Base-by-base conservation (phyloP, 2,797 vertebrate genomes). In the Thunnus albacares region DNA sequence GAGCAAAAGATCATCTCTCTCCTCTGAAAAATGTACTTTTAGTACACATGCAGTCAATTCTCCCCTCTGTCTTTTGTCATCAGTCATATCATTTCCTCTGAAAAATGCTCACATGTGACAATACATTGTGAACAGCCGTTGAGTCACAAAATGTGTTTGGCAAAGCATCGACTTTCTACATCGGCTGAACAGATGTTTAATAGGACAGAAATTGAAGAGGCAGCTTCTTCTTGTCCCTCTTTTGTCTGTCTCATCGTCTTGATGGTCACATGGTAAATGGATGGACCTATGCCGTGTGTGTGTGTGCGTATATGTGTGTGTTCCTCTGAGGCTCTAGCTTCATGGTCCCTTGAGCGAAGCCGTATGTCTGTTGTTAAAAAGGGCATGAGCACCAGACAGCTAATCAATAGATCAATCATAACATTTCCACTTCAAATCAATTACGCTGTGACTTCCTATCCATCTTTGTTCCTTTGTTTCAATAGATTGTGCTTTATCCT, bases 361-460 rank as follows among this genome's bases (percentile, higher is more conserved):
- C 69, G 80, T 89, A 85, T 91, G 90, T 93, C 92, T 87, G 85
- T 82, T 90, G 82, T 93, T 95, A 90, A 93, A 91, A 89, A 83
- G 86, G 83, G 71, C 81, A 71, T 66, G 60, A 77, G 58, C 85
- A 68, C 55, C 52, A 79, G 92, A 90, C 91, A 93, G 83, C 58
- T 87, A 92, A 93, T 95, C 94, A 95, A 95, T 95, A 92, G 91
- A 95, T 96, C 95, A 96, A 95, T 96, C 94, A 94, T 92, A 94
- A 92, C 93, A 95, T 95, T 93, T 95, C 94, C 92, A 93, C 92
- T 88, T 90, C 87, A 86, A 94, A 95, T 95, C 93, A 95, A 93
- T 95, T 92, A 93, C 71, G 49, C n/a, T 6, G 7, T 69, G 49
- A 79, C 74, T 87, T 89, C 72, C 84, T 78, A 79, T 90, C 76